These are phyloP conservation scores for Alca torda DNA, from an alignment of 2,797 vertebrate genomes.

Conservation along the genomic window DNA sequence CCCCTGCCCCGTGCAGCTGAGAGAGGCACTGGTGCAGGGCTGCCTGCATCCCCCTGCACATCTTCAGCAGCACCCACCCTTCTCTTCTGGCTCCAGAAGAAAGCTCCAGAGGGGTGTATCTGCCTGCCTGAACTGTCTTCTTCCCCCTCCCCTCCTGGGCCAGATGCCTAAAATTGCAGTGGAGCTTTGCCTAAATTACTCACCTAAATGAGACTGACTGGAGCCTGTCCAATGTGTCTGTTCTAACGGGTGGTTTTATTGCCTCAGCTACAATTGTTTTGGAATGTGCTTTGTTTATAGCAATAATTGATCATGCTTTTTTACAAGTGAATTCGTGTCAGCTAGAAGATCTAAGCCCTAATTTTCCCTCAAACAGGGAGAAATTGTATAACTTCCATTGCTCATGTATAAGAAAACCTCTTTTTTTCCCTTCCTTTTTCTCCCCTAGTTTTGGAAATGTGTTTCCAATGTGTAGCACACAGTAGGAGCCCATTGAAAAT, in stretches of 20 bases:
- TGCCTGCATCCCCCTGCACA: neutral
- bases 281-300: constrained; percentile 57
- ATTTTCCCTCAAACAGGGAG: neutral
- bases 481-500: neutral
- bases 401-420: neutral
- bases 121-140: neutral
- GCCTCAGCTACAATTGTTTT: constrained; percentile 44
- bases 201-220: constrained; percentile 51
- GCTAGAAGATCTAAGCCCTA: constrained; percentile 33
- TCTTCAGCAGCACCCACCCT: neutral
- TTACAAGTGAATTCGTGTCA: constrained; percentile 38
- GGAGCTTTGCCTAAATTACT: constrained; percentile 33
- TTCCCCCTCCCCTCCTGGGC: neutral
- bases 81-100: neutral
- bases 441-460: neutral
- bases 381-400: neutral
- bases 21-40: neutral
- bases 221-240: constrained; percentile 15
- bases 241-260: constrained; percentile 45
- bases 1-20: neutral
- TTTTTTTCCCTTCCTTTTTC: neutral
- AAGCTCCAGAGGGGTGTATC: neutral
- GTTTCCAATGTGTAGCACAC: neutral
- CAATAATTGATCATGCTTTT: constrained; percentile 47
- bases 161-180: constrained; percentile 9